Base-by-base conservation (phyloP, 2,888 invertebrate genomes). In the Venustoraphidia nigricollis region DNA sequence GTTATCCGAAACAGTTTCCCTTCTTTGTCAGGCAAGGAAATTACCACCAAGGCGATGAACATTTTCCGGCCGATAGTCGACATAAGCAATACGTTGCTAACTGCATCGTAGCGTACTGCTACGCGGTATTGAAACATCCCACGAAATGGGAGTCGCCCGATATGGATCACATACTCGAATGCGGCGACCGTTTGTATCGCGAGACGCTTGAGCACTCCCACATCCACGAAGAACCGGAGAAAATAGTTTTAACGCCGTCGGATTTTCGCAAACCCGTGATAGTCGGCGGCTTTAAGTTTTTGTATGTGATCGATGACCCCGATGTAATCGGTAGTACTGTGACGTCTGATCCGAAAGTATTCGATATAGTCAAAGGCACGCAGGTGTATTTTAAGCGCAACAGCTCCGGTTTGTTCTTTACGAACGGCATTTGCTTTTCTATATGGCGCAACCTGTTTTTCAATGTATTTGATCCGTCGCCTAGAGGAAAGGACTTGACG, bases 391-490 rank as follows among this genome's bases (percentile, higher is more conserved):
- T 76, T 54, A 64, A 65, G 44, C 67, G 70, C 14, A 68, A 75
- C 55, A 62, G 67, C 11, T 70, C 75, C 14, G 76, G 75, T 0
- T 59, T 77, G 47, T 58, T 78, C 2, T 61, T 63, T 52, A 63
- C 66, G 0, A 55, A 61, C 13, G 57, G 60, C n/a, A 46, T 60
- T 9, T 72, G 72, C 59, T 58, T 76, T 10, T 69, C 71, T 0
- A 70, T 77, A 53, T 77, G 76, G 79, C 77, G 73, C 54, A 72
- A 66, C 44, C 67, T 74, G 44, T 69, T 72, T 51, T 81, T 66
- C 58, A 79, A 77, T 51, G 70, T 82, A 53, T 81, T 80, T 56
- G 81, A 81, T 60, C 75, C 79, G 1, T 75, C 69, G 13, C 73
- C 76, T 1, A 65, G 77, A 55, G 72, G 72, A 43, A 65, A 70